Evolutionary conservation across 2,888 invertebrate genomes (phyloP).

Genomic region (Andricus curvator): DNA sequence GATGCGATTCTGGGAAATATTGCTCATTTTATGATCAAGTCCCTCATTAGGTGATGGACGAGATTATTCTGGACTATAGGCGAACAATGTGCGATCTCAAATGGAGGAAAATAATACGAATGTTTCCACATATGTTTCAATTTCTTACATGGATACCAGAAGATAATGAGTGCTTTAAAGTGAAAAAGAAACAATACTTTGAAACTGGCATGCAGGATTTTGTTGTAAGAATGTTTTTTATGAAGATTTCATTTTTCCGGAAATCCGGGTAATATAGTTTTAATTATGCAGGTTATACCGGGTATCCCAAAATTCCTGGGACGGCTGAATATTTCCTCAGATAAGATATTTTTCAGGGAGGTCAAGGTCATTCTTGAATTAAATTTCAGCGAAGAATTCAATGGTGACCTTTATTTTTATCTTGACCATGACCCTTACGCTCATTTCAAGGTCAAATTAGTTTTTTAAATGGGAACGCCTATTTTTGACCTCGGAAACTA

Average conservation of each 20-base stretch:
- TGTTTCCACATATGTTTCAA: slow-evolving; percentile 79
- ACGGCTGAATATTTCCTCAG: too few species aligned
- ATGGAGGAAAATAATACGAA: slow-evolving; percentile 77
- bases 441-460: too few species aligned
- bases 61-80: slow-evolving; percentile 80
- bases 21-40: neutral
- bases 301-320: too few species aligned
- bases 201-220: slow-evolving; percentile 81
- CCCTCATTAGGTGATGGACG: slow-evolving; percentile 71
- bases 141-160: slow-evolving; percentile 78
- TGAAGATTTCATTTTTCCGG: neutral
- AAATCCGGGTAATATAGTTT: neutral
- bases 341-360: too few species aligned
- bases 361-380: too few species aligned
- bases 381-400: too few species aligned
- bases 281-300: too few species aligned
- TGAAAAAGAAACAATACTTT: slow-evolving; percentile 73
- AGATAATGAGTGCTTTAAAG: slow-evolving; percentile 65
- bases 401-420: too few species aligned
- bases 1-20: neutral
- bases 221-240: slow-evolving; percentile 58
- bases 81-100: slow-evolving; percentile 84
- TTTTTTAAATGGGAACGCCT: too few species aligned
- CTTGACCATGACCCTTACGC: too few species aligned
- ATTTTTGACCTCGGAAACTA: too few species aligned